Percentiles rank a stretch among this genome's conserved stretches.
Conservation (phyloP, 92 coral and sea anemone species). For the Nematostella vectensis region DNA sequence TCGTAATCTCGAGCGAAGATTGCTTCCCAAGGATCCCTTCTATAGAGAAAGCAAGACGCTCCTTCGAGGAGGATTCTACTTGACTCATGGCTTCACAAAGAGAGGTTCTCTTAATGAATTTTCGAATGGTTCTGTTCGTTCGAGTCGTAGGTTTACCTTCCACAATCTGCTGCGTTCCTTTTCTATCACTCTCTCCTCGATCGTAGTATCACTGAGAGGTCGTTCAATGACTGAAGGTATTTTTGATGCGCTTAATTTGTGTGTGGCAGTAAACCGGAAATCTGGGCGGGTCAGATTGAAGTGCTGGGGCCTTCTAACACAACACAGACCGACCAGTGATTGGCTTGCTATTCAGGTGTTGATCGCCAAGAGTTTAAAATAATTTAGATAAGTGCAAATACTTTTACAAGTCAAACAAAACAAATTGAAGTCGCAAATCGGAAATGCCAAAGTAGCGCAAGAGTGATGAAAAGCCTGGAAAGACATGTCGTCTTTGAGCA, state of each 20-base stretch:
- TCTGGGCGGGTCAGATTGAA: constrained; percentile 75
- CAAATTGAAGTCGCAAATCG: constrained; percentile 69
- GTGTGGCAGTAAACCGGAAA: constrained; percentile 79
- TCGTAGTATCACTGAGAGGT: neutral
- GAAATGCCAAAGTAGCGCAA: constrained; percentile 88
- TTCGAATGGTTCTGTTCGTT: no score
- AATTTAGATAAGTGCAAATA: constrained; percentile 89
- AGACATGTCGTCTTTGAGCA: constrained; percentile 10
- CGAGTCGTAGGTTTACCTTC: no score
- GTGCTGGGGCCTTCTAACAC: constrained; percentile 78
- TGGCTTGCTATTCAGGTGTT: constrained; percentile 77
- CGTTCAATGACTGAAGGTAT: constrained; percentile 26
- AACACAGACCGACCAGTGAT: constrained; percentile 74
- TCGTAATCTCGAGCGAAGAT: constrained; percentile 6
- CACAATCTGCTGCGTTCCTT: no score
- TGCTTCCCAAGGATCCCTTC: constrained; percentile 60
- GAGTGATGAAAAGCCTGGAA: constrained; percentile 43
- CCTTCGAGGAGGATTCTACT: constrained; percentile 21
- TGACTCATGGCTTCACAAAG: constrained; percentile 20
- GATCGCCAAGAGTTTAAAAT: constrained; percentile 84
- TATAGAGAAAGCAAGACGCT: constrained; percentile 64
- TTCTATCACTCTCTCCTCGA: neutral
- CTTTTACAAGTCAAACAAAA: constrained; percentile 83
- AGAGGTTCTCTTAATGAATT: neutral
- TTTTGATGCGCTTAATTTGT: constrained; percentile 31